phyloP scores from a whole-genome alignment of 2,113 vertebrate genomes.

The Setophaga petechia region DNA sequence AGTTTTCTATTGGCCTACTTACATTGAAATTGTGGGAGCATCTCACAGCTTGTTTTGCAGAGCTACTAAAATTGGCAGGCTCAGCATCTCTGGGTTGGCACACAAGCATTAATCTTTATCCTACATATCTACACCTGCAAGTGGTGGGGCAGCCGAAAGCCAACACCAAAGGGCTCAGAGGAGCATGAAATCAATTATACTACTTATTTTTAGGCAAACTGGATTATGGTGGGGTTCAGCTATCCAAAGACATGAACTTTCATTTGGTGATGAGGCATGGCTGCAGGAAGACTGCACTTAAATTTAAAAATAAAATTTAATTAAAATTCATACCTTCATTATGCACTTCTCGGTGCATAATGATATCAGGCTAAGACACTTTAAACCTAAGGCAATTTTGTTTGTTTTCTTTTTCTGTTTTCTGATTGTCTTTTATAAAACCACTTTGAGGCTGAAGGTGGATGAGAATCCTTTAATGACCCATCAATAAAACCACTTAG shows the following conservation, averaged over 20 bases:
- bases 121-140: not conserved
- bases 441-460: not conserved
- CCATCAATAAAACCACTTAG: constrained; percentile 37
- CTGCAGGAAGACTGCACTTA: not conserved
- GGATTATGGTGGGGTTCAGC: not conserved
- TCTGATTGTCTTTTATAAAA: not conserved
- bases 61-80: not conserved
- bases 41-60: not conserved
- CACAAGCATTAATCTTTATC: not conserved
- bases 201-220: not conserved
- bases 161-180: not conserved
- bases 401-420: not conserved
- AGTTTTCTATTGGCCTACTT: not conserved
- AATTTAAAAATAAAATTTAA: constrained; percentile 20
- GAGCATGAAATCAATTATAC: not conserved
- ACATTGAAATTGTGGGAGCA: not conserved
- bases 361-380: not conserved
- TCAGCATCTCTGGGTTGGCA: not conserved
- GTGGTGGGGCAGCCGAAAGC: not conserved
- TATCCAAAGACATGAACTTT: not conserved
- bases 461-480: constrained; percentile 22
- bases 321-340: constrained; percentile 9
- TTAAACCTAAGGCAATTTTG: constrained; percentile 4
- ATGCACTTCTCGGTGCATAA: not conserved
- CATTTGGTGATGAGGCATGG: not conserved